These are phyloP conservation scores for Bombus confusus DNA, from an alignment of 1,140 invertebrate genomes.

Conservation along the genomic window DNA sequence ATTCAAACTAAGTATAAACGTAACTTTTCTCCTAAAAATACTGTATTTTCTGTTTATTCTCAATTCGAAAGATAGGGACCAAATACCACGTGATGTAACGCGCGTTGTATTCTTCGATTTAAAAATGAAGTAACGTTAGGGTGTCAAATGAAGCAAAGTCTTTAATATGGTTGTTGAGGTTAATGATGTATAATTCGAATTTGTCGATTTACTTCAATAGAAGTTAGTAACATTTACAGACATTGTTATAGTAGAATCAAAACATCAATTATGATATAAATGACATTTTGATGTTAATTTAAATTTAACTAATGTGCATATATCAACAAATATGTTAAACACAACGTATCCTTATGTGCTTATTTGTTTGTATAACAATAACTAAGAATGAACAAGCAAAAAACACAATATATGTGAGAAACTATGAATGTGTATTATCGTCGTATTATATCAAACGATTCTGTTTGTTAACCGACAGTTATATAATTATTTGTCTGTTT, in stretches of 20 bases:
- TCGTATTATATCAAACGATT: constrained; percentile 34
- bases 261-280: background rate
- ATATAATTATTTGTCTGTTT: background rate
- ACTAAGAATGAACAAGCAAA: background rate
- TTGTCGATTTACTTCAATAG: background rate
- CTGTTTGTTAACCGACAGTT: constrained; percentile 6
- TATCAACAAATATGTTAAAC: background rate
- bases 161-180: background rate
- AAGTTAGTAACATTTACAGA: background rate
- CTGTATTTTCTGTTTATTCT: background rate
- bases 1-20: background rate
- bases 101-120: constrained; percentile 1
- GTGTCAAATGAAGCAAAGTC: background rate
- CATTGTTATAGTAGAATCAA: background rate
- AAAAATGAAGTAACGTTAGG: background rate
- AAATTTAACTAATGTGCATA: background rate
- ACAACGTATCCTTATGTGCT: background rate
- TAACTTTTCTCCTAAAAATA: background rate
- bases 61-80: background rate
- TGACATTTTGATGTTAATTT: background rate
- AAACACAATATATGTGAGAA: background rate
- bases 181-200: background rate
- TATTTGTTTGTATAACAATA: background rate
- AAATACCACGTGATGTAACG: constrained; percentile 18
- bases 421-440: background rate